A percentile compares a stretch with the other conserved stretches of the same genome.
phyloP scores from a whole-genome alignment of 2,888 invertebrate species.

The Dryococelus australis region DNA sequence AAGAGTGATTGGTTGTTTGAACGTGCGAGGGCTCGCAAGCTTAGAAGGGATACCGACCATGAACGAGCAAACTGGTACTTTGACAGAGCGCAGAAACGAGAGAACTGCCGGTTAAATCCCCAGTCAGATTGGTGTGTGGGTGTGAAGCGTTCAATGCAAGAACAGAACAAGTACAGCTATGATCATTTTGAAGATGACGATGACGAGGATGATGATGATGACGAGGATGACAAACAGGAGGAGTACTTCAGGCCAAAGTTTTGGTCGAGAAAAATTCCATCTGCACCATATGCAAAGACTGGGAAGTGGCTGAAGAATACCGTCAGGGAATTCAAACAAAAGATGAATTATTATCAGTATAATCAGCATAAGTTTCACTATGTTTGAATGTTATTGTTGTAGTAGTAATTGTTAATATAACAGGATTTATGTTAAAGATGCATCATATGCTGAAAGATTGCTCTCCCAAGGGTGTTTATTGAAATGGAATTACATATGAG shows the following conservation, averaged over 20 bases:
- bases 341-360: constrained; percentile 32
- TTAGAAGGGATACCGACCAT: constrained; percentile 26
- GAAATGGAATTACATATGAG: neutral
- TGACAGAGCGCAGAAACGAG: constrained; percentile 33
- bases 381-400: constrained; percentile 1
- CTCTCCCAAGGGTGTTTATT: neutral
- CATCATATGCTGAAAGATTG: neutral
- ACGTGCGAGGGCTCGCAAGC: constrained; percentile 36
- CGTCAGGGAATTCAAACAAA: constrained; percentile 31
- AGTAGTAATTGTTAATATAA: neutral
- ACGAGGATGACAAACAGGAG: constrained; percentile 17
- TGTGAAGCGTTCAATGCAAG: neutral
- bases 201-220: constrained; percentile 28
- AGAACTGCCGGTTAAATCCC: constrained; percentile 32
- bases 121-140: constrained; percentile 13
- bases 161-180: constrained; percentile 13
- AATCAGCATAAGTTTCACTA: constrained; percentile 24
- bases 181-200: constrained; percentile 22
- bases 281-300: constrained; percentile 4
- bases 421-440: neutral
- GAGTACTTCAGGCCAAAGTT: neutral
- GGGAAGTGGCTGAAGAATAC: constrained; percentile 35
- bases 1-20: constrained; percentile 37
- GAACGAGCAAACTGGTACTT: constrained; percentile 32
- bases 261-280: constrained; percentile 26